phyloP scores from a whole-genome alignment of 2,888 invertebrate genomes.

The Anaspis maculata region DNA sequence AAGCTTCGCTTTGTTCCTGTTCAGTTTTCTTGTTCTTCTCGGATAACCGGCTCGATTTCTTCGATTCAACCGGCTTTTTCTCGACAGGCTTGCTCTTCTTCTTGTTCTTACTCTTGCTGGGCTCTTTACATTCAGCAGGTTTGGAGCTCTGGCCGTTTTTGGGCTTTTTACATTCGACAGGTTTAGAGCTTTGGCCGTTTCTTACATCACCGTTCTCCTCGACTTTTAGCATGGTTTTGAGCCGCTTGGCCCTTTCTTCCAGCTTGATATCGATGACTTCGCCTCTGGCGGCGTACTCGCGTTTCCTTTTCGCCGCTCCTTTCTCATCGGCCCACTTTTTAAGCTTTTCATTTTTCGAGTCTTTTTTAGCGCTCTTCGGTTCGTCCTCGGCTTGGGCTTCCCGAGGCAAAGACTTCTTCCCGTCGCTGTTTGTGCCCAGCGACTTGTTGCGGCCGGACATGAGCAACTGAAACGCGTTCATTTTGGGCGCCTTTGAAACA shows the following conservation, averaged over 20 bases:
- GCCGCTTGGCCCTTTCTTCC: conserved; percentile 51
- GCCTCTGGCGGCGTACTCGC: conserved; percentile 49
- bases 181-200: not conserved
- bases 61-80: conserved; percentile 2
- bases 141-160: not conserved
- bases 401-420: too few species aligned
- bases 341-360: conserved; percentile 26
- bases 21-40: too few species aligned
- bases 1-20: too few species aligned
- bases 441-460: conserved; percentile 59
- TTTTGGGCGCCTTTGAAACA: conserved; percentile 5
- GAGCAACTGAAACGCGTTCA: conserved; percentile 56
- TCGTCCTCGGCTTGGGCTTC: too few species aligned
- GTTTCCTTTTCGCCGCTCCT: conserved; percentile 51
- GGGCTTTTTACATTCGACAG: not conserved
- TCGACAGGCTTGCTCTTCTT: conserved; percentile 7
- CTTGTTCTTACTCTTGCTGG: conserved; percentile 9
- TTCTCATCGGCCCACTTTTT: conserved; percentile 58
- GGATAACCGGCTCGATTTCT: too few species aligned
- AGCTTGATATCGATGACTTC: conserved; percentile 50
- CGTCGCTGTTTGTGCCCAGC: conserved; percentile 56
- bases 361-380: conserved; percentile 10
- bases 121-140: not conserved
- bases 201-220: conserved; percentile 19
- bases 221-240: conserved; percentile 45